Base-by-base conservation (phyloP, 2,797 vertebrate genomes). In the Halcyon badia region DNA sequence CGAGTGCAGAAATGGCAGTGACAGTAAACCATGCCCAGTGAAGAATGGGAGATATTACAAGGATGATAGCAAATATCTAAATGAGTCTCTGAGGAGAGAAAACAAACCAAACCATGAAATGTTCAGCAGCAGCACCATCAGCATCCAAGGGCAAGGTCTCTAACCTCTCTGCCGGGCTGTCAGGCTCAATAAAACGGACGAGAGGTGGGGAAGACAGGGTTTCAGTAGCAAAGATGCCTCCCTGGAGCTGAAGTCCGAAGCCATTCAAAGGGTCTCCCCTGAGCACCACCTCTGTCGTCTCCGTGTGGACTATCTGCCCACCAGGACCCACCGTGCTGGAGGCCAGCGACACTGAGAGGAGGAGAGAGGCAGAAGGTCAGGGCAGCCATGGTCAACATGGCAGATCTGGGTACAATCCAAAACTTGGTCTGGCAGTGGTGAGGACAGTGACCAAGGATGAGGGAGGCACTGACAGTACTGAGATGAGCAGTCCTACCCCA, bases 91-190 rank as follows among this genome's bases (percentile, higher is more conserved):
- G 91, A 95, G 93, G 95, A 96, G 96, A 96, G 94, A 97, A 97
- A 95, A 97, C 96, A 96, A 96, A 96, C 96, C 94, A 97, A 95
- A 95, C 95, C 89, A 94, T 95, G 94, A 97, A 96, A 96, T 84
- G 93, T 82, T 96, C 94, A 94, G 91, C 88, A 95, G 95, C 89
- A 96, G 91, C 96, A 96, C 91, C 94, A 95, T 96, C 92, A 97
- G 96, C 92, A 95, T 96, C 94, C 96, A 96, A 97, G 96, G 95
- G 95, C 90, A 95, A 72, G 87, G 94, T 95, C 95, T 96, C 98
- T 99, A 98, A 99, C 99, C 99, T 99, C 98, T 99, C 99, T 19
- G 99, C 99, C 4, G 99, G 99, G 96, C 99, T 99, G 98, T 99
- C 99, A 0, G 99, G 99, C 96, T 99, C 99, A 26, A 99, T 99